Evolutionary conservation across 2,113 vertebrate species (phyloP).

Genomic region (Ursus arctos): DNA sequence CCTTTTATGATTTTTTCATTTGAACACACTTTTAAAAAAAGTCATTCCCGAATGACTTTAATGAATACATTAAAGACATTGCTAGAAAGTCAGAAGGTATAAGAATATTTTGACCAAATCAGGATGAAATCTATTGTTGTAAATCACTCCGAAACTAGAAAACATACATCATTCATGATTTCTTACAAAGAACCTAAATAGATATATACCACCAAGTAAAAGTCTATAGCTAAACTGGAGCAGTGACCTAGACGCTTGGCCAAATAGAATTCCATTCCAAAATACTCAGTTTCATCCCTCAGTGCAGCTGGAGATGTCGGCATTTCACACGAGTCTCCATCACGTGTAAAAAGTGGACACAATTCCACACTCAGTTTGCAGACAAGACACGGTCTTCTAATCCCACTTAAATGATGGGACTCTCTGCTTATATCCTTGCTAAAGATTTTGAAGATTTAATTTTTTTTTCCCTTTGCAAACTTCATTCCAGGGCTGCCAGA

Average conservation of each 20-base stretch:
- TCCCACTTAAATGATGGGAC: conserved; percentile 82
- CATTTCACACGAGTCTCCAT: conserved; percentile 70
- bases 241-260: conserved; percentile 30
- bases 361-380: conserved; percentile 71
- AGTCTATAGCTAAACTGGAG: conserved; percentile 48
- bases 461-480: conserved; percentile 44
- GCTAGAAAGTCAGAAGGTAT: neutral
- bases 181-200: neutral
- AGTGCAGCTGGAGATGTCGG: conserved; percentile 34
- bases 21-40: conserved; percentile 58
- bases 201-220: neutral
- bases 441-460: conserved; percentile 80
- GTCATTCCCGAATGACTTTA: neutral
- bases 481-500: conserved; percentile 28
- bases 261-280: conserved; percentile 68
- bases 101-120: conserved; percentile 34
- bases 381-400: conserved; percentile 76
- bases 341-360: neutral
- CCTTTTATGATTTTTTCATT: conserved; percentile 68
- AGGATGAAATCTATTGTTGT: conserved; percentile 20
- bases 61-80: neutral
- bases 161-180: neutral
- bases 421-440: conserved; percentile 81
- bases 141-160: conserved; percentile 46
- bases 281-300: conserved; percentile 66